Base-by-base conservation (phyloP, 2,113 vertebrate genomes). In the Hippocampus barbouri region DNA sequence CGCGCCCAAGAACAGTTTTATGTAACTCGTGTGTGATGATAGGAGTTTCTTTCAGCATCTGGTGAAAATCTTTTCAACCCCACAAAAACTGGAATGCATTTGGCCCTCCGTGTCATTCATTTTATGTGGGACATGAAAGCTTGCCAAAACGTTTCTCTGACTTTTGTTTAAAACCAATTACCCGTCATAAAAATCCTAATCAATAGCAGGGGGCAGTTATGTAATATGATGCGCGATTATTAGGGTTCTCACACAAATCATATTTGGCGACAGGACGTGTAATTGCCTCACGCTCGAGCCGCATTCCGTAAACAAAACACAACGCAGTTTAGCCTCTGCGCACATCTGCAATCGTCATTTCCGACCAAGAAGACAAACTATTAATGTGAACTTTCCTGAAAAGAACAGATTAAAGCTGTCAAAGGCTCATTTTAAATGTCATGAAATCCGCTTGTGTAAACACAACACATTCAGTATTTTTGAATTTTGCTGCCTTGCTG, bases 21-120 rank as follows among this genome's bases (percentile, higher is more conserved):
- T 41, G 14, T 23, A 57, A 73, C 56, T 16, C 59, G 12, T 68
- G 54, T 45, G 21, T 23, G 27, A 60, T 65, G 38, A 73, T 70
- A 30, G 41, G 20, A 63, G 56, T 62, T 47, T 51, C 62, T 63
- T 69, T 5, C 2, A 2, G 23, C 15, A 51, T 20, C 21, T 27
- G 57, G 34, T 45, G 8, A 66, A 57, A 47, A 49, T 80, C 8
- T 53, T 68, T 68, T 62, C 8, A 51, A 49, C 2, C 0, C 5
- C 49, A 18, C 5, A 10, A 23, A 56, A 20, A 56, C 4, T 56
- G n/a, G n/a, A 56, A n/a, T 56, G n/a, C 9, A 56, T 56, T 10
- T 7, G 21, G 20, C 53, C 2, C 53, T 2, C 20, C 53, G 1
- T n/a, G 21, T n/a, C n/a, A n/a, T 23, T 23, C 5, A 18, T 5